Evolutionary conservation across 2,797 vertebrate genomes (phyloP).

Genomic region (Sebastes alutus): DNA sequence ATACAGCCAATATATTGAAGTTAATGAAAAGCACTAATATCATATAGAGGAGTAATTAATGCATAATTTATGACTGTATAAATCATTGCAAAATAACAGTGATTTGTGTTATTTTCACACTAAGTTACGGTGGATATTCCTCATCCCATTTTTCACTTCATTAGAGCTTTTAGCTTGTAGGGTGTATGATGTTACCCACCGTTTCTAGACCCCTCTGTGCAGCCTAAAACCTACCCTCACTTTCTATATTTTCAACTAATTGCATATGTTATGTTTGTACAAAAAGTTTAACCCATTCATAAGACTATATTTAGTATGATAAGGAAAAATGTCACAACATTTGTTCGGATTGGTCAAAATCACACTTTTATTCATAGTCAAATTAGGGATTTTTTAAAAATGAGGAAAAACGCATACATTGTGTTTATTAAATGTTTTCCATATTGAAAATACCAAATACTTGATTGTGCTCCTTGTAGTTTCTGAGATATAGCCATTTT

Average conservation of each 20-base stretch:
- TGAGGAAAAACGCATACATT: too few relatives aligned
- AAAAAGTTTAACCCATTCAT: neutral
- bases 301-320: too few relatives aligned
- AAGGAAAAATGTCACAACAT: too few relatives aligned
- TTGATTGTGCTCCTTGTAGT: too few relatives aligned
- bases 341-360: too few relatives aligned
- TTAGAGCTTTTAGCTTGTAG: neutral
- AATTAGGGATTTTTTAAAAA: too few relatives aligned
- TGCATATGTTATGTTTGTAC: neutral
- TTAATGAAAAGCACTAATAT: constrained; percentile 26
- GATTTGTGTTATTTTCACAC: constrained; percentile 27
- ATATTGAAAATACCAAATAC: too few relatives aligned
- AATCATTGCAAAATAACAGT: constrained; percentile 18
- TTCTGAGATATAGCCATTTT: too few relatives aligned
- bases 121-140: constrained; percentile 1
- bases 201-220: neutral
- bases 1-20: constrained; percentile 6
- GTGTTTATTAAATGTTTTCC: too few relatives aligned
- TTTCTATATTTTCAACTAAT: neutral
- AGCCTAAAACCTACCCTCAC: neutral
- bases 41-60: constrained; percentile 14
- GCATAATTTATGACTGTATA: constrained; percentile 5
- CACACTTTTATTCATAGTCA: too few relatives aligned
- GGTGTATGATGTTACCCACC: neutral
- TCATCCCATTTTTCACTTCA: constrained; percentile 8